These are phyloP conservation scores for Chamaetylas fuelleborni DNA, from an alignment of 2,113 vertebrate species.

Conservation along the genomic window DNA sequence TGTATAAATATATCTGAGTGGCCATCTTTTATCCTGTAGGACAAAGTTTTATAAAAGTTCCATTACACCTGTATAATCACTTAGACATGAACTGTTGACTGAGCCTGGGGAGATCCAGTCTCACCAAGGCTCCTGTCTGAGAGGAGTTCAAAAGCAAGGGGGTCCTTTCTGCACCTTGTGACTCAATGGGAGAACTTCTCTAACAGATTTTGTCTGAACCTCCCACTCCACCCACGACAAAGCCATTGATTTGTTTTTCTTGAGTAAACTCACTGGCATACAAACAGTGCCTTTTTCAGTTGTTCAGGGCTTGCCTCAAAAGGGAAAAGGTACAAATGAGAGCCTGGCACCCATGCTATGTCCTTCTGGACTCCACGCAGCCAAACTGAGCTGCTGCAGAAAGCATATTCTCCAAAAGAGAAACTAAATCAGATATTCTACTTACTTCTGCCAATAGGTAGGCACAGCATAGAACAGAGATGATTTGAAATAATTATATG, in stretches of 20 bases:
- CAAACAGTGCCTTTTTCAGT: not conserved
- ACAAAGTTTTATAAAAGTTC: not conserved
- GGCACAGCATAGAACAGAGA: not conserved
- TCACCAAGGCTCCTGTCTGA: not conserved
- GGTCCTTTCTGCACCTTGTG: not conserved
- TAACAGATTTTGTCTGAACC: not conserved
- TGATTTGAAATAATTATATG: not conserved
- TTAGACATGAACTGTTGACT: not conserved
- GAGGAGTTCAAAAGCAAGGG: not conserved
- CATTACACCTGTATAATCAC: not conserved
- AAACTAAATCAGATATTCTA: not conserved
- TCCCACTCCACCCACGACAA: accelerated
- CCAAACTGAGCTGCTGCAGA: not conserved
- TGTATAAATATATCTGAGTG: not conserved
- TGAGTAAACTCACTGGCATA: not conserved
- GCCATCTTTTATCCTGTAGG: not conserved
- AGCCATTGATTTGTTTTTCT: not conserved
- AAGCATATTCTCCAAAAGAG: not conserved
- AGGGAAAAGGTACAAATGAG: not conserved
- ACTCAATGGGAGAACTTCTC: not conserved
- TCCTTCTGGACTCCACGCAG: not conserved
- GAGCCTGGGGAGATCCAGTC: not conserved
- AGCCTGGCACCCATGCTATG: not conserved
- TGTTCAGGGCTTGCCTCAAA: not conserved
- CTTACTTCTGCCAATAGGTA: not conserved